Base-by-base conservation (phyloP, 2,113 vertebrate species). In the Fregetta grallaria region DNA sequence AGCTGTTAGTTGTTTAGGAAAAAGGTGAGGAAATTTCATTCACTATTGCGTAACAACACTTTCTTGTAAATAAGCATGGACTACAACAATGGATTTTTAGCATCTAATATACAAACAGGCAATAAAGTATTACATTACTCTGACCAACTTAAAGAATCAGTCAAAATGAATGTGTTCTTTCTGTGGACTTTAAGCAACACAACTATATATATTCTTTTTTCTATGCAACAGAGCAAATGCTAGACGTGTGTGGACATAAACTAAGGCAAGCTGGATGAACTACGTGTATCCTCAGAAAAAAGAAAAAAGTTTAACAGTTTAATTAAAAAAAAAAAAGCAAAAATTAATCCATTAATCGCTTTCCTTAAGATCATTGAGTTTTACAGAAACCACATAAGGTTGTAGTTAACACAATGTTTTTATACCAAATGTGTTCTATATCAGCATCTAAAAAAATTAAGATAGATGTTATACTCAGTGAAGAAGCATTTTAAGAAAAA, bases 71-170 rank as follows among this genome's bases (percentile, higher is more conserved):
- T n/a, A n/a, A n/a, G n/a, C n/a, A n/a, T n/a, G n/a, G n/a, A n/a
- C n/a, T n/a, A n/a, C n/a, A n/a, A 9, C 29, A 73, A 85, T 74
- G 66, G 55, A 94, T 88, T 95, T 94, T 94, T 65, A 70, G 53
- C 55, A 40, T 23, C 36, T 77, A 63, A n/a, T n/a, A 42, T 25
- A 77, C 22, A 75, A 97, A 84, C 18, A 87, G 30, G 9, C 49
- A 45, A 20, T 66, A 32, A 45, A 55, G 32, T 62, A 77, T 88
- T 81, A 36, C 11, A 67, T 92, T 86, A 22, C 16, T 67, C 30
- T 75, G 79, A 44, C 10, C 16, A 90, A 66, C 15, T 92, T 87
- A 30, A 74, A 20, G 22, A 96, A 73, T 82, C 38, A 62, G 26
- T 81, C 44, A 82, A 88, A 96, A 91, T 52, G 40, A 84, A 49